Percentiles rank a stretch among this genome's conserved stretches.
phyloP scores from a whole-genome alignment of 2,888 invertebrate species.

The Lysandra coridon region DNA sequence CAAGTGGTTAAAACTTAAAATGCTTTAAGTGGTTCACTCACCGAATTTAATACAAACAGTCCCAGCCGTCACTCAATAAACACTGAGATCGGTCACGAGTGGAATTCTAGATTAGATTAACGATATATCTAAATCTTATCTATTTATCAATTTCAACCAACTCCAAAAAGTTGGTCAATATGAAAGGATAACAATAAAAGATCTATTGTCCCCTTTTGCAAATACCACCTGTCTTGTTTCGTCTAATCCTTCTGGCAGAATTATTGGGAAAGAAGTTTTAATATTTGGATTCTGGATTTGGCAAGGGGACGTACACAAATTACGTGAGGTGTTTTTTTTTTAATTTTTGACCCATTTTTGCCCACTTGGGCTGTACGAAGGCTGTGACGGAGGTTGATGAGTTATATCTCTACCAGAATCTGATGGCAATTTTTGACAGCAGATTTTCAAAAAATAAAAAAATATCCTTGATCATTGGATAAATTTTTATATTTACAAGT shows the following conservation, averaged over 20 bases:
- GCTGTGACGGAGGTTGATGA: no score
- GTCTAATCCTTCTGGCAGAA: no score
- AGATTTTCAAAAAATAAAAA: no score
- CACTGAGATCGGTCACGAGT: constrained; percentile 41
- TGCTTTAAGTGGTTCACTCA: neutral
- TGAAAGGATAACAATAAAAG: neutral
- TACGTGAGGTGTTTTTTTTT: no score
- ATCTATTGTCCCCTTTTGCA: neutral
- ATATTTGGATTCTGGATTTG: neutral
- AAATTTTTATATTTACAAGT: no score
- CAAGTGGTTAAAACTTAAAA: neutral
- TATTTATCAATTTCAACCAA: constrained; percentile 7
- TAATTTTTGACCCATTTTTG: no score
- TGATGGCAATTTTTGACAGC: no score
- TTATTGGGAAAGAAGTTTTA: neutral
- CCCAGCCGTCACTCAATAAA: constrained; percentile 33
- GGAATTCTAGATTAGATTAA: constrained; percentile 39
- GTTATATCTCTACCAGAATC: no score
- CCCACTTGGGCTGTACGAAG: no score
- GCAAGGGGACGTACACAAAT: neutral
- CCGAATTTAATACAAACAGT: constrained; percentile 29
- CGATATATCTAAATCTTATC: constrained; percentile 30
- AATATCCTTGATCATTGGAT: no score
- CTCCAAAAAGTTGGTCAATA: constrained; percentile 2
- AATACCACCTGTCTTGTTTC: neutral